A percentile compares a stretch with the other conserved stretches of the same genome.
Evolutionary conservation across 2,113 vertebrate genomes (phyloP).

Genomic region (Agelaius tricolor): DNA sequence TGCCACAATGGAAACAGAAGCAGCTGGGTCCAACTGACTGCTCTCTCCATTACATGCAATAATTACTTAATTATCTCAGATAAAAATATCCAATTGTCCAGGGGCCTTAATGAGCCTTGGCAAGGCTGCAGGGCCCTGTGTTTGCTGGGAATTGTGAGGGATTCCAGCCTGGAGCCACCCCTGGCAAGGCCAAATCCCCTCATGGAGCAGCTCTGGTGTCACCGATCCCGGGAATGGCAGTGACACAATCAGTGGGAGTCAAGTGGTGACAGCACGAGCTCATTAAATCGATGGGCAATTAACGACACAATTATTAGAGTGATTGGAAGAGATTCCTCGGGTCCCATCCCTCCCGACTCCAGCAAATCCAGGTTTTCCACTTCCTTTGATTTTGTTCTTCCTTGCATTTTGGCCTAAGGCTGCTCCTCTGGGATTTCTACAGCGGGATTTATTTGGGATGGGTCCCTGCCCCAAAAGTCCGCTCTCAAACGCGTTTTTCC

Average conservation of each 20-base stretch:
- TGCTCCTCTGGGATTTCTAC: not conserved
- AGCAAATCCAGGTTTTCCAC: not conserved
- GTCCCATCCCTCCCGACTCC: not conserved
- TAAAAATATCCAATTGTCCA: conserved; percentile 41
- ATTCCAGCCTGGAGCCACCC: not conserved
- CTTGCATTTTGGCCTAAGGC: not conserved
- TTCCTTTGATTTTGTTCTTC: not conserved
- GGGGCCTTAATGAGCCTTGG: conserved; percentile 14
- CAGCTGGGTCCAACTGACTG: not conserved
- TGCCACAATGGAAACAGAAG: not conserved
- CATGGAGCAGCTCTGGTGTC: not conserved
- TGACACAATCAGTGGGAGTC: not conserved
- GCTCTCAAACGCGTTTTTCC: accelerated
- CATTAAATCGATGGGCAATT: conserved; percentile 13
- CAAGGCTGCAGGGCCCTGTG: not conserved
- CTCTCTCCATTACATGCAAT: not conserved
- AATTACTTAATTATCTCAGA: conserved; percentile 9
- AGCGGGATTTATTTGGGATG: not conserved
- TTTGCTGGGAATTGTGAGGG: not conserved
- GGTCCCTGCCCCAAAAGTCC: not conserved
- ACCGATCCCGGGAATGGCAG: not conserved
- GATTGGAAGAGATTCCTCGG: not conserved
- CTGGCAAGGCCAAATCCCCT: not conserved
- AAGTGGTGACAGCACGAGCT: not conserved
- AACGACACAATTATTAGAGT: not conserved